A percentile compares a stretch with the other conserved stretches of the same genome.
Conservation (phyloP, 2,888 invertebrate species). For the Drosophila affinis region DNA sequence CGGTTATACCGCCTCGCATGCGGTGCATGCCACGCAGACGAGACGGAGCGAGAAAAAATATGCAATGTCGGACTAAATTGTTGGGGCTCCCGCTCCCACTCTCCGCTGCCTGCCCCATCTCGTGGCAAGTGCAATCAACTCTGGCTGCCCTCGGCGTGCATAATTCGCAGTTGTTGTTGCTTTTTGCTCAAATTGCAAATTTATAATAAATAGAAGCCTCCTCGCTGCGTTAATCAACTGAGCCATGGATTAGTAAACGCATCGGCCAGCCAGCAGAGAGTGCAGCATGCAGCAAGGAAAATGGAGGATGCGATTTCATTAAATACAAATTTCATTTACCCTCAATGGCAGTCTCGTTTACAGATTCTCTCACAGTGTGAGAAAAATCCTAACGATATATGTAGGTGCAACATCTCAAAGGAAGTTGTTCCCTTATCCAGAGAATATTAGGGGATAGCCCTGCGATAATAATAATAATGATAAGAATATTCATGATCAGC, state of each 20-base stretch:
- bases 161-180: conserved; percentile 49
- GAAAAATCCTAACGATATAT: not conserved
- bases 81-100: conserved; percentile 19
- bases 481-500: no score
- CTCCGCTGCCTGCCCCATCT: not conserved
- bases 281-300: no score
- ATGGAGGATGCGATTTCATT: not conserved
- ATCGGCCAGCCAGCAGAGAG: conserved; percentile 5
- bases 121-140: conserved; percentile 59
- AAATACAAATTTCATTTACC: not conserved
- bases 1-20: not conserved
- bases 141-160: conserved; percentile 57
- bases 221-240: conserved; percentile 40
- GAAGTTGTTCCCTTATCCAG: no score
- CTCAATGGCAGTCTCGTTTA: not conserved
- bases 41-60: conserved; percentile 32
- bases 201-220: conserved; percentile 64
- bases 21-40: conserved; percentile 19
- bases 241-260: conserved; percentile 31
- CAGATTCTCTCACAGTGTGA: not conserved
- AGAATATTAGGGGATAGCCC: no score
- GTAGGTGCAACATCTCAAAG: no score
- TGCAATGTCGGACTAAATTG: conserved; percentile 58
- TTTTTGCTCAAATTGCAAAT: conserved; percentile 56
- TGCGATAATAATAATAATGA: no score